Conservation (phyloP, 2,888 invertebrate genomes). For the Saturnia japonica region DNA sequence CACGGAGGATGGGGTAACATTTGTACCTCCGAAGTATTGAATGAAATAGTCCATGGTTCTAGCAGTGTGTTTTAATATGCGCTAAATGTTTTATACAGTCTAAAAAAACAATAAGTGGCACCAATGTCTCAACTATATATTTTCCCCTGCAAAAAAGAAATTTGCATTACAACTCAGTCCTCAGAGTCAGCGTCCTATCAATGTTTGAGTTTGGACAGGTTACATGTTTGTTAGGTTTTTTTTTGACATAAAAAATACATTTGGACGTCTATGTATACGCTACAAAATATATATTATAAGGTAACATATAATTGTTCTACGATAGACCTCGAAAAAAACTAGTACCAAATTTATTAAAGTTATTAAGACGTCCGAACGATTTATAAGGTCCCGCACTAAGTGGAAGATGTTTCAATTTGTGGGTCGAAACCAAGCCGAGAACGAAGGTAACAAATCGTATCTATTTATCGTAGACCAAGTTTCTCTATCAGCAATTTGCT, state of each 20-base stretch:
- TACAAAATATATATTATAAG: background rate
- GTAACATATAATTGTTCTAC: background rate
- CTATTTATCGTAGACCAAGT: slow-evolving; percentile 68
- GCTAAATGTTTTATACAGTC: too few species aligned
- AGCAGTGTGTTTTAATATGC: too few species aligned
- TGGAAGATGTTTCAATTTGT: slow-evolving; percentile 15
- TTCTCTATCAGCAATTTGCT: slow-evolving; percentile 70
- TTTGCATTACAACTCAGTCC: too few species aligned
- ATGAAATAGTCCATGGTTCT: too few species aligned
- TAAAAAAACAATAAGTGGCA: too few species aligned
- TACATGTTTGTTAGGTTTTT: background rate
- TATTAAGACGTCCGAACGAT: slow-evolving; percentile 19
- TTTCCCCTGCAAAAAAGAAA: too few species aligned
- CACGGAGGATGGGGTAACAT: too few species aligned
- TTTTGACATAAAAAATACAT: background rate
- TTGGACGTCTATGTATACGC: background rate
- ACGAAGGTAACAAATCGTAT: slow-evolving; percentile 60
- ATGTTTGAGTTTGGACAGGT: too few species aligned
- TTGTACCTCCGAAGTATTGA: too few species aligned
- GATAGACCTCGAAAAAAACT: background rate
- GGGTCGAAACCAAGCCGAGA: slow-evolving; percentile 20
- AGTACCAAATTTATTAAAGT: slow-evolving; percentile 15
- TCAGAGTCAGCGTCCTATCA: too few species aligned
- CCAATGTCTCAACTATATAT: too few species aligned
- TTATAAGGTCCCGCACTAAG: slow-evolving; percentile 17